phyloP scores from a whole-genome alignment of 2,797 vertebrate genomes.

The Hippoglossus hippoglossus region DNA sequence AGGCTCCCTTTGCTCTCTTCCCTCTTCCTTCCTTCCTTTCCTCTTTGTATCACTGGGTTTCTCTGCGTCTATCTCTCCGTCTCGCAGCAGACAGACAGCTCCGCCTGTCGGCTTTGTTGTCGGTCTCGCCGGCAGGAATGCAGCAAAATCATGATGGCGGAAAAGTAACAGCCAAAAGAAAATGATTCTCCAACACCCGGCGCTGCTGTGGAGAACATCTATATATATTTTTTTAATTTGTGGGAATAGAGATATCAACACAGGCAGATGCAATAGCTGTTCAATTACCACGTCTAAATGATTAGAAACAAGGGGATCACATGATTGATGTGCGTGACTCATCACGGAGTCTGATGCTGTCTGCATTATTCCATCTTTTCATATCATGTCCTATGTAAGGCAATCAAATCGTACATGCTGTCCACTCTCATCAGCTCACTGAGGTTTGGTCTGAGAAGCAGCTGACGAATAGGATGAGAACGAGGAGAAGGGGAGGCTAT shows the following conservation, averaged over 20 bases:
- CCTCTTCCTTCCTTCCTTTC: conserved; percentile 18
- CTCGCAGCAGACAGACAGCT: conserved; percentile 23
- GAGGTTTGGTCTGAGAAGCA: conserved; percentile 51
- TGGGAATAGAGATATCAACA: conserved; percentile 59
- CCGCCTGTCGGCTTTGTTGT: conserved; percentile 39
- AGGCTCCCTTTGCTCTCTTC: conserved; percentile 29
- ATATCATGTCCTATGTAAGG: conserved; percentile 49
- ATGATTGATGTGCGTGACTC: conserved; percentile 69
- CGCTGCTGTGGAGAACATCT: conserved; percentile 42
- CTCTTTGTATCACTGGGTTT: conserved; percentile 26
- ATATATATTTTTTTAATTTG: conserved; percentile 43
- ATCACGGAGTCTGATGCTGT: conserved; percentile 56
- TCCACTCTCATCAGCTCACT: conserved; percentile 67
- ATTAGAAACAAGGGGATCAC: conserved; percentile 56
- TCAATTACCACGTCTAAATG: conserved; percentile 62
- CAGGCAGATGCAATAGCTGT: conserved; percentile 56
- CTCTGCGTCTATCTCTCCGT: conserved; percentile 8
- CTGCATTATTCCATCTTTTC: conserved; percentile 66
- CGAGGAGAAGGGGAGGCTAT: conserved; percentile 28
- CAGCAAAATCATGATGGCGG: conserved; percentile 38
- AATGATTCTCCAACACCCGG: conserved; percentile 41
- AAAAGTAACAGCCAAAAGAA: conserved; percentile 51
- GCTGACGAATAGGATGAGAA: conserved; percentile 60
- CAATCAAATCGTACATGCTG: conserved; percentile 66
- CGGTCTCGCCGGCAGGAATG: conserved; percentile 39